Conservation (phyloP, 2,888 invertebrate species). For the Netelia melanura region DNA sequence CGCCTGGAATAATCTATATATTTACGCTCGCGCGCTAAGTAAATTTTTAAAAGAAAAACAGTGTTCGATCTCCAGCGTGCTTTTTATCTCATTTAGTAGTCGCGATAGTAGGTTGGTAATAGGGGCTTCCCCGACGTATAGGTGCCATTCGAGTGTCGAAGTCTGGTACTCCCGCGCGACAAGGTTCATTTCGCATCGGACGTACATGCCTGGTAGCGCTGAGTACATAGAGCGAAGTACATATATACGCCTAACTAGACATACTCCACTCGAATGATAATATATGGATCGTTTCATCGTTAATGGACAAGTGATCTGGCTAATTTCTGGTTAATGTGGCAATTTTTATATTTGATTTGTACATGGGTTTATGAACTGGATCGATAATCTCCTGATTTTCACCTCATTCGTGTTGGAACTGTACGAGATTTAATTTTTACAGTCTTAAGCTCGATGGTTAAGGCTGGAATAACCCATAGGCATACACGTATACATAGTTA, state of each 20-base stretch:
- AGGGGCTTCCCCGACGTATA: conserved; percentile 37
- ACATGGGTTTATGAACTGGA: too few species aligned
- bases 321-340: too few species aligned
- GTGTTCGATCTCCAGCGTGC: background rate
- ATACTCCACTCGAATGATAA: conserved; percentile 31
- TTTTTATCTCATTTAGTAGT: background rate
- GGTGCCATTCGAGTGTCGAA: conserved; percentile 54
- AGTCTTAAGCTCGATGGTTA: too few species aligned
- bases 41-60: background rate
- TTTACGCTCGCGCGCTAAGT: background rate
- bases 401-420: too few species aligned
- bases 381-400: too few species aligned
- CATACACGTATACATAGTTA: conserved; percentile 31
- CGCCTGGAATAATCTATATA: conserved; percentile 9
- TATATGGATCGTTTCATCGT: background rate
- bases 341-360: too few species aligned
- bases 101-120: conserved; percentile 22
- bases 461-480: background rate
- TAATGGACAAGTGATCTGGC: too few species aligned
- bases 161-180: conserved; percentile 42
- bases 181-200: conserved; percentile 46
- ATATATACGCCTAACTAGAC: conserved; percentile 34
- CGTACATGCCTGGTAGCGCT: conserved; percentile 22
- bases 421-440: too few species aligned
- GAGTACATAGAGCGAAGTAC: conserved; percentile 40